Evolutionary conservation across 2,113 vertebrate species (phyloP).

Genomic region (Patagioenas fasciata): DNA sequence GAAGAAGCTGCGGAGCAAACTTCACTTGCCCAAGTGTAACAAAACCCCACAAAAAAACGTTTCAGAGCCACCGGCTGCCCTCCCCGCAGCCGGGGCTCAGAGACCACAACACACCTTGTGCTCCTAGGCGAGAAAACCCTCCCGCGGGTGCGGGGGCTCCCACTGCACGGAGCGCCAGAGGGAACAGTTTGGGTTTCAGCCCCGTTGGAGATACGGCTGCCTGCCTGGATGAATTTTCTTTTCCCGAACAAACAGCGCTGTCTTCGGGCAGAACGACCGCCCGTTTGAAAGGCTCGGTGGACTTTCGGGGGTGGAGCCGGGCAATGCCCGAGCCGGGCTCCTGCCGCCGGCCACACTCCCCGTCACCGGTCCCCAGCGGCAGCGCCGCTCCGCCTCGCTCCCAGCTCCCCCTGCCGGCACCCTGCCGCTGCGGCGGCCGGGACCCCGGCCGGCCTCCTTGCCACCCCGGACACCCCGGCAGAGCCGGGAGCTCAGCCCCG

Average conservation of each 20-base stretch:
- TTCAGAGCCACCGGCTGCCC: background rate
- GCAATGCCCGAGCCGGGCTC: background rate
- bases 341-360: background rate
- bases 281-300: background rate
- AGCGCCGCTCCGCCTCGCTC: background rate
- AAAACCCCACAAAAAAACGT: background rate
- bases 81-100: background rate
- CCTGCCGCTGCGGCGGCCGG: background rate
- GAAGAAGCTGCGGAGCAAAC: background rate
- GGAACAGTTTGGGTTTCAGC: background rate
- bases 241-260: background rate
- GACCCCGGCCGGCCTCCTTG: background rate
- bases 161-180: background rate
- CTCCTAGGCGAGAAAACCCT: background rate
- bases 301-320: conserved; percentile 6
- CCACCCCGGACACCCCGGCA: background rate
- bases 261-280: background rate
- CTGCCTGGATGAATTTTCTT: background rate
- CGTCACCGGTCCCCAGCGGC: background rate
- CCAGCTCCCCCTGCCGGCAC: conserved; percentile 69
- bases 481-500: background rate
- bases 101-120: background rate
- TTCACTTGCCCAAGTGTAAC: background rate
- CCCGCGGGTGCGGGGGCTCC: background rate
- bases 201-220: background rate